Evolutionary conservation across 2,797 vertebrate genomes (phyloP), one percentile per base, ranked within the genome.

Genomic region (Pristis pectinata): DNA sequence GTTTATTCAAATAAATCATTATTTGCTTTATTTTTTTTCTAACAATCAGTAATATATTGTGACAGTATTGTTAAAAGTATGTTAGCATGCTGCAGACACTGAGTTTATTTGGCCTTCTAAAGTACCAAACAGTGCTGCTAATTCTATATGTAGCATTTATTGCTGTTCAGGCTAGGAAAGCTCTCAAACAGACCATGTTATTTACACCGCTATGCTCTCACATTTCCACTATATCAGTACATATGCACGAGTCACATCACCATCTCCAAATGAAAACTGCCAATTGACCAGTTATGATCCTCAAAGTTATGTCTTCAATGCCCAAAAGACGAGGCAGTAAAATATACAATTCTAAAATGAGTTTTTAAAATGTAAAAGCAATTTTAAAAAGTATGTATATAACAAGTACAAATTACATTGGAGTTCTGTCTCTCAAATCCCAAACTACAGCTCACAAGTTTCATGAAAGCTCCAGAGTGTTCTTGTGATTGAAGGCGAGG

Each of bases 1-100:
- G 92, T 74, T 93, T 53, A 74, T 74, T 93, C 64, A 93, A 74
- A 93, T 93, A 93, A 87, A 19, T 70, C 91, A 93, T 70, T 93
- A 70, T 74, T 93, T 93, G 44, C 9, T 92, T 64, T 87, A 87
- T 87, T 93, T 72, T 44, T 24, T 72, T 74, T 49, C 67, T 93
- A 74, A 53, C 70, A 93, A 93, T 74, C 44, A 93, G 44, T 41
- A 74, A 53, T 93, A 49, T 37, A 74, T 6, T 72, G 67, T 93
- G 67, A 93, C 92, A 94, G 13, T 94, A 94, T 94, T 94, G 70
- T 94, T 74, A n/a, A 76, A 76, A 72, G 49, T 49, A 76, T n/a
- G 44, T 94, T 94, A 92, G 89, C 89, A 76, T 94, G 70, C 70
- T 76, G 44, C 41, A 94, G 44, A 70, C 44, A 94, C 85, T 61